phyloP scores from a whole-genome alignment of 2,888 invertebrate species.

The Pherbina coryleti region DNA sequence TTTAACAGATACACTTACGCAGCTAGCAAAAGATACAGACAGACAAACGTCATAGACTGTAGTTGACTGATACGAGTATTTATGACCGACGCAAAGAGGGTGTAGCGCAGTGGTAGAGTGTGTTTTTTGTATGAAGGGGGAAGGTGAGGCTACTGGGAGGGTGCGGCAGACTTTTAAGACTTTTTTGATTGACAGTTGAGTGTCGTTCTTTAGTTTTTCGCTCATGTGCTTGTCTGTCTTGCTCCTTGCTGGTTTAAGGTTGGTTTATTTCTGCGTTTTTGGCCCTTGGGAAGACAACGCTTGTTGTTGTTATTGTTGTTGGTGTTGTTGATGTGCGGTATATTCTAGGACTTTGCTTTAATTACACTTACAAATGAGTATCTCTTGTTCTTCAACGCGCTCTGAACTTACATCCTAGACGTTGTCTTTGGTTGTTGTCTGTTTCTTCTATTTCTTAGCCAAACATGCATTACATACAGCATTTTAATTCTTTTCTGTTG shows the following conservation, averaged over 20 bases:
- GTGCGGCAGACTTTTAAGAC: neutral
- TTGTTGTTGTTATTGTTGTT: neutral
- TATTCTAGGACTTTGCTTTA: constrained; percentile 38
- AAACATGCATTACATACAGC: neutral
- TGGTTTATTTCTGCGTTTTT: neutral
- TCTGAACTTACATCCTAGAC: neutral
- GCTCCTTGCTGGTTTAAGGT: neutral
- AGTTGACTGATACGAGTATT: no score
- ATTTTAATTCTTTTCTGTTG: neutral
- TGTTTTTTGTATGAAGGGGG: no score
- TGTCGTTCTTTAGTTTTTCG: neutral
- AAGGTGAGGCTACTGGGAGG: no score
- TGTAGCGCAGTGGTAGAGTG: no score
- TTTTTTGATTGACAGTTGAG: constrained; percentile 15
- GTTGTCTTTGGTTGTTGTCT: neutral
- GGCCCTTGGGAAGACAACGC: neutral
- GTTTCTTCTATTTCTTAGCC: neutral
- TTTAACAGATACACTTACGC: neutral
- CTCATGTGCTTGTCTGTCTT: no score
- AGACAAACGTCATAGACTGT: no score
- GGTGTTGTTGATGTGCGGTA: constrained; percentile 22
- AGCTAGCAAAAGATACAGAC: no score
- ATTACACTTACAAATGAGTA: constrained; percentile 45
- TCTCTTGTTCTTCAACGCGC: neutral
- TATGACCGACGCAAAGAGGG: no score